Percentiles rank a stretch among this genome's conserved stretches.
Evolutionary conservation across 2,888 invertebrate genomes (phyloP).

Genomic region (Serripes groenlandicus): DNA sequence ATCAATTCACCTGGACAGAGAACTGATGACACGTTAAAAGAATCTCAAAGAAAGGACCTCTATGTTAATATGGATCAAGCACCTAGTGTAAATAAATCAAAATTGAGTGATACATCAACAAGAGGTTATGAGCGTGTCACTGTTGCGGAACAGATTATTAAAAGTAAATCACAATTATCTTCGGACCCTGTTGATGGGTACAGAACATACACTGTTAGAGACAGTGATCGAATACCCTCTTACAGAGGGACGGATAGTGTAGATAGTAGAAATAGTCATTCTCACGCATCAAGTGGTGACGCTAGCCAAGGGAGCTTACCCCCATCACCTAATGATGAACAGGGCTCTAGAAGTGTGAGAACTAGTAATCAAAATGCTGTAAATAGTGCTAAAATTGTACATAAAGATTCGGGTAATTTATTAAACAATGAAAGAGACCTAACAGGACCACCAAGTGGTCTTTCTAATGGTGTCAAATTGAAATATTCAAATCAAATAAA

Average conservation of each 20-base stretch:
- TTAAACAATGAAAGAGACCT: constrained; percentile 58
- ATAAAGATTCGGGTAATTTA: constrained; percentile 24
- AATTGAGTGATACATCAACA: constrained; percentile 15
- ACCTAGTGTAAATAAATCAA: constrained; percentile 13
- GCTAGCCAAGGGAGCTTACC: constrained; percentile 32
- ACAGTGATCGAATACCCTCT: constrained; percentile 8
- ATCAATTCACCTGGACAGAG: constrained; percentile 45
- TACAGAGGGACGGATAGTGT: constrained; percentile 53
- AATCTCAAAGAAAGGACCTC: constrained; percentile 44
- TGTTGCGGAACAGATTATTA: constrained; percentile 57
- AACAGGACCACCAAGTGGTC: constrained; percentile 15
- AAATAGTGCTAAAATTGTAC: constrained; percentile 31
- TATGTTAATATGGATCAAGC: constrained; percentile 39
- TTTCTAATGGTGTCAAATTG: constrained; percentile 39
- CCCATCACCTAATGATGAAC: constrained; percentile 30
- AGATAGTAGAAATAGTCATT: constrained; percentile 56
- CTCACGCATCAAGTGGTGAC: constrained; percentile 53
- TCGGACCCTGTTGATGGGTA: constrained; percentile 11
- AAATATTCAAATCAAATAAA: constrained; percentile 60
- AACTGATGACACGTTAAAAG: constrained; percentile 28
- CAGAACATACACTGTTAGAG: constrained; percentile 1
- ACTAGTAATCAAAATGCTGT: constrained; percentile 9
- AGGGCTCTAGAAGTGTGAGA: background rate
- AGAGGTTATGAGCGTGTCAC: constrained; percentile 18
- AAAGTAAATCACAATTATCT: constrained; percentile 30